Evolutionary conservation across 2,113 vertebrate species (phyloP), one percentile per base, ranked within the genome.

Genomic region (Xenopus borealis): DNA sequence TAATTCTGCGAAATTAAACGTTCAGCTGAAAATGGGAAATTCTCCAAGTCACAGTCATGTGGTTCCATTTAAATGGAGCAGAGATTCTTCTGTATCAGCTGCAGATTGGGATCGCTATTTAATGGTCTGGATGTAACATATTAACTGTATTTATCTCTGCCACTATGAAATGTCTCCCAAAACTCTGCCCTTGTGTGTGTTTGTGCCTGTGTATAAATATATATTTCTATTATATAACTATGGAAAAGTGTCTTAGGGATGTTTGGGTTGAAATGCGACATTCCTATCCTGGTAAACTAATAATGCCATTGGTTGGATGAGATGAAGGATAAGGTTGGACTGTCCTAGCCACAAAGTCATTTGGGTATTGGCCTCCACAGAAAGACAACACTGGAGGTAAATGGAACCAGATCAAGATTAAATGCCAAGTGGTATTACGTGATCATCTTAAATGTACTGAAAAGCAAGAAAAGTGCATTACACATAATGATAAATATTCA

Each of bases 1-100:
- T 90, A 92, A 89, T 92, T 91, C 92, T 78, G 85, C 88, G 88
- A 92, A 83, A 86, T 87, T 82, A 89, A 89, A 89, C 89, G 86
- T 87, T 89, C 86, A 86, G 85, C 86, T 87, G 79, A 83, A 84
- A 80, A 78, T 87, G 87, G 89, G 90, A 87, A 73, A 53, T 0
- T 81, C 80, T 85, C 89, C 89, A 87, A 83, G 85, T 80, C 79
- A 72, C 73, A 64, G 1, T 73, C 79, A 71, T 47, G 62, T 78
- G 80, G 71, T 82, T 80, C 83, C 79, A 86, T 87, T 83, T 61
- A 61, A 67, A 50, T 64, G 75, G 82, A 85, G 84, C 80, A 82
- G 79, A 83, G 47, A 75, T 13, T 81, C 79, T 76, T 57, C 79
- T 79, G 83, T 83, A 89, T 88, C 88, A 71, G 82, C 82, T 68